Conservation (phyloP, 2,113 vertebrate genomes). For the Ictalurus furcatus region DNA sequence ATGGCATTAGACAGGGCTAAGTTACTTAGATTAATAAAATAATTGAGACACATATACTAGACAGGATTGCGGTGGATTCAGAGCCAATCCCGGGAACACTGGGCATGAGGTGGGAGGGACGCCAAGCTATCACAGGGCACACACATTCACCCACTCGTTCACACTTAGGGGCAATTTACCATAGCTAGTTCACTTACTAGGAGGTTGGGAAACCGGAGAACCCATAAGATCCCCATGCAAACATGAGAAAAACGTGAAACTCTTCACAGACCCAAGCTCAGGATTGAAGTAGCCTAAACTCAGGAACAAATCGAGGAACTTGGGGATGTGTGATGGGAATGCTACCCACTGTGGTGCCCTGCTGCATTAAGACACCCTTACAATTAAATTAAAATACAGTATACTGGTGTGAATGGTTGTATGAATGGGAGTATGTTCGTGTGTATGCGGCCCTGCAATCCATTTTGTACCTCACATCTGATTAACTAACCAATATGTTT, state of each 20-base stretch:
- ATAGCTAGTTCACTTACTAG: neutral
- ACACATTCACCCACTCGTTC: neutral
- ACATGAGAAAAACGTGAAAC: neutral
- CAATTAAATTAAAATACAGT: too few relatives aligned
- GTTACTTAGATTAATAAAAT: neutral
- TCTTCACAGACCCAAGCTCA: neutral
- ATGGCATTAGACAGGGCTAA: neutral
- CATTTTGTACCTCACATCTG: neutral
- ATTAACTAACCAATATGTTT: neutral
- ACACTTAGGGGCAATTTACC: neutral
- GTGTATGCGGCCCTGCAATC: neutral
- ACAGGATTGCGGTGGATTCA: neutral
- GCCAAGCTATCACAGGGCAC: neutral
- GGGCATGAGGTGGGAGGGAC: neutral
- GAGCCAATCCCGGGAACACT: neutral
- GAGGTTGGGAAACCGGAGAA: neutral
- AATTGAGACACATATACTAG: neutral
- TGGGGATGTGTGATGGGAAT: neutral
- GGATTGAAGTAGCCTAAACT: neutral
- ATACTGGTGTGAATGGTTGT: neutral
- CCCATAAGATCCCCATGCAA: neutral
- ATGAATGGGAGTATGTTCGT: neutral
- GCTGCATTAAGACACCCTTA: neutral
- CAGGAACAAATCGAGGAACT: too few relatives aligned
- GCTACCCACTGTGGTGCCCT: neutral